Evolutionary conservation across 2,888 invertebrate genomes (phyloP).

Genomic region (Agonopterix alstromeriana): DNA sequence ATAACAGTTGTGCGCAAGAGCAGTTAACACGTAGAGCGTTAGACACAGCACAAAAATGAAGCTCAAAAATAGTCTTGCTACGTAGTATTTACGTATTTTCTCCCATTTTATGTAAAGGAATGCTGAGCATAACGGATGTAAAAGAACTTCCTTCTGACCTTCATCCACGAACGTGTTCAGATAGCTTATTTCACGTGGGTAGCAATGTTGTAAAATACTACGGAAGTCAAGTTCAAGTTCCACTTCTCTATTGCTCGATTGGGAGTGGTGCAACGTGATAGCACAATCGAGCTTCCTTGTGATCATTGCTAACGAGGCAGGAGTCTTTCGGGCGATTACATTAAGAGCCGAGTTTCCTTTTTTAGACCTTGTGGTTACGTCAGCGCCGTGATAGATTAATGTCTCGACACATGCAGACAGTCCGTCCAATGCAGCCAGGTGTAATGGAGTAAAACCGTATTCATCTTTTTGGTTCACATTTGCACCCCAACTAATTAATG

Average conservation of each 20-base stretch:
- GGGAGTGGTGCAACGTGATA: conserved; percentile 85
- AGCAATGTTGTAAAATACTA: conserved; percentile 87
- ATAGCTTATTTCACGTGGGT: conserved; percentile 90
- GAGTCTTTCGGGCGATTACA: conserved; percentile 90
- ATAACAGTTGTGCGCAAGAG: conserved; percentile 89
- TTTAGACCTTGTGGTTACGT: conserved; percentile 91
- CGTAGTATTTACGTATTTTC: conserved; percentile 91
- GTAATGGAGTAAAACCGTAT: conserved; percentile 90
- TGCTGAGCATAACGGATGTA: conserved; percentile 92
- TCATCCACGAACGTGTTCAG: conserved; percentile 92
- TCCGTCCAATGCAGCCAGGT: conserved; percentile 91
- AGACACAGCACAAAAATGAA: conserved; percentile 87
- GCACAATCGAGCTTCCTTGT: conserved; percentile 89
- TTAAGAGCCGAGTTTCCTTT: conserved; percentile 91
- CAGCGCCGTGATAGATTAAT: conserved; percentile 89
- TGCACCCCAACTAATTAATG: conserved; percentile 86
- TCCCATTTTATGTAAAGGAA: conserved; percentile 94
- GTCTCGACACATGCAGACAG: conserved; percentile 90
- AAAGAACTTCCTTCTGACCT: conserved; percentile 90
- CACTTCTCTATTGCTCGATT: conserved; percentile 87
- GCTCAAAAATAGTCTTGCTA: conserved; percentile 86
- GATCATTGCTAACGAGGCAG: conserved; percentile 89
- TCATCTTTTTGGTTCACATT: conserved; percentile 90
- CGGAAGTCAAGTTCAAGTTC: conserved; percentile 89
- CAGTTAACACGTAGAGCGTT: conserved; percentile 88